Evolutionary conservation across 1,140 invertebrate species (phyloP), one percentile per base, ranked within the genome.

Genomic region (Drosophila ironensis): DNA sequence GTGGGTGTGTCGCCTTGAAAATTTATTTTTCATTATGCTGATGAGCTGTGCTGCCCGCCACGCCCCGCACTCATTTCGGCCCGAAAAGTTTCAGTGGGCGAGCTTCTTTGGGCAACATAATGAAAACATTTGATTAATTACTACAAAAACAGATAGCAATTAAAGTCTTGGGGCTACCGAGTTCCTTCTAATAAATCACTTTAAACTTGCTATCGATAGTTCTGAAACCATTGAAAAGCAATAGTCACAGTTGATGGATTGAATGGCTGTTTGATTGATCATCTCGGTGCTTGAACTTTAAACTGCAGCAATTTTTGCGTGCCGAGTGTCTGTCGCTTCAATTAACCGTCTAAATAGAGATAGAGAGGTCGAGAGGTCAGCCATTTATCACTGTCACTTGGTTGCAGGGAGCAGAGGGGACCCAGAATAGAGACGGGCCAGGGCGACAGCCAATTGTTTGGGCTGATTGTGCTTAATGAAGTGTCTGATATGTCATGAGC

Each of bases 381-480:
- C 28, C 12, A 82, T 84, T 74, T 57, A 84, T 84, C 78, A 82
- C 22, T 70, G 78, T 84, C 73, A 73, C 57, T 66, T 73, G 35
- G 44, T 38, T 44, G 7, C 37, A 38, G 51, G 12, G 17, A 38
- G 14, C 11, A 33, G 1, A 8, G 30, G 14, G 11, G 14, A 12
- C 2, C 30, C 1, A 33, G 30, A 33, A 12, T 5, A 4, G 30
- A 33, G 30, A 33, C 11, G 38, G 25, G 14, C 22, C 25, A 27
- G 25, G 25, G 38, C 22, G 50, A 37, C 28, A 48, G 61, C 48
- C 61, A 84, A 82, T 76, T 84, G 54, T 57, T 67, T 71, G 38
- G 48, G 70, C 68, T 78, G 73, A 78, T 84, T 82, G 78, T 54
- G 59, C 59, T 66, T 73, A 82, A 82, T 84, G 73, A 84, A 82